Evolutionary conservation across 2,888 invertebrate species (phyloP), one percentile per base, ranked within the genome.

Genomic region (Leucania comma): DNA sequence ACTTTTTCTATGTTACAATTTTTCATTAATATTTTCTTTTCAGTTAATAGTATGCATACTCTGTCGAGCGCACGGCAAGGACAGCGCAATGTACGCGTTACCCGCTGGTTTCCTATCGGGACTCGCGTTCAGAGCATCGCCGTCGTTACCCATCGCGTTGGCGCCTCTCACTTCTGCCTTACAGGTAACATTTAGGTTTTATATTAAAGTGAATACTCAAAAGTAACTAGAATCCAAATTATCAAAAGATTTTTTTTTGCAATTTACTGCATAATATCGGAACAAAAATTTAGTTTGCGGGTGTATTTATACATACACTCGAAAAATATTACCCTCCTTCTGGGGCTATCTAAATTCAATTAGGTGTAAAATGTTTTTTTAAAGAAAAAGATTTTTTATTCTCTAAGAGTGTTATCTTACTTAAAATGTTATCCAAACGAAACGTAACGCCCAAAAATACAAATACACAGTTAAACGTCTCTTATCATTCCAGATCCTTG

Each of bases 61-160:
- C 56, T 94, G 95, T 51, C 93, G 94, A 1, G 86, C 91, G 14
- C 86, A 91, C 46, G 95, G 94, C 0, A 87, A 87, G 38, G 95
- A 96, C 85, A 93, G 92, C 54, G 94, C 96, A n/a, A 86, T 92
- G 54, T 94, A 95, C 78, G 96, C 96, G 3, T 61, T 96, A 26
- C 94, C 96, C 53, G 96, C 97, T 48, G 97, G 97, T 26, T 93
- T 96, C 84, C 87, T 96, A 66, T 96, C 97, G 1, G 97, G 96
- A 9, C 84, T 93, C 0, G 95, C 96, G 3, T 96, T 96, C 85
- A 83, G 93, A 14, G 95, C 96, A 1, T 90, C 96, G 8, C 96
- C 96, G 0, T 96, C 96, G 22, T 90, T 95, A n/a, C 96, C 96
- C 24, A 95, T 96, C 22, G 91, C 96, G 0, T 82, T 96, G 10